Conservation (phyloP, 2,797 vertebrate genomes). For the Aldrovandia affinis region DNA sequence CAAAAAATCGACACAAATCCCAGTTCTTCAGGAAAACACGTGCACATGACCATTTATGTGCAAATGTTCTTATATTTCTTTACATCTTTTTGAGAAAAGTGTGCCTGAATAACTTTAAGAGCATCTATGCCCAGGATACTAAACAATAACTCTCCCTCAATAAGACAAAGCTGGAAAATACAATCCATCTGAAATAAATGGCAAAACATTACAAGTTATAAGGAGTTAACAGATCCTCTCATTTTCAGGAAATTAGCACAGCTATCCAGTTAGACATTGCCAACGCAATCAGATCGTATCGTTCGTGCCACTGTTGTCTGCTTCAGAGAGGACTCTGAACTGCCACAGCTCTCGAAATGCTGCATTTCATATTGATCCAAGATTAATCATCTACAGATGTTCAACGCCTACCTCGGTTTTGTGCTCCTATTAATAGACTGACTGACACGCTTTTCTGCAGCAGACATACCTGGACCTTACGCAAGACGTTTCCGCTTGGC, state of each 20-base stretch:
- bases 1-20: too few relatives aligned
- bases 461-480: slow-evolving; percentile 23
- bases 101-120: too few relatives aligned
- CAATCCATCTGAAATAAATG: too few relatives aligned
- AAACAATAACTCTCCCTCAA: too few relatives aligned
- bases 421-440: slow-evolving; percentile 22
- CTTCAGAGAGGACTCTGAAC: slow-evolving; percentile 30
- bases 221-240: slow-evolving; percentile 6
- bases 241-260: slow-evolving; percentile 27
- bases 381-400: slow-evolving; percentile 29
- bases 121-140: too few relatives aligned
- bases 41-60: too few relatives aligned
- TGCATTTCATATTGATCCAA: slow-evolving; percentile 28
- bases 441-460: slow-evolving; percentile 7
- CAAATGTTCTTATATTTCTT: too few relatives aligned
- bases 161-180: too few relatives aligned
- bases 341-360: background rate
- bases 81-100: too few relatives aligned
- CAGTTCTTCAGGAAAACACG: too few relatives aligned
- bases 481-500: background rate
- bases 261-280: slow-evolving; percentile 16
- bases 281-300: slow-evolving; percentile 31
- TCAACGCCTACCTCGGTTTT: slow-evolving; percentile 10
- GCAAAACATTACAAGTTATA: background rate
- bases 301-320: slow-evolving; percentile 31